These are phyloP conservation scores for Yponomeuta sedellus DNA, from an alignment of 2,888 invertebrate genomes.

Conservation along the genomic window DNA sequence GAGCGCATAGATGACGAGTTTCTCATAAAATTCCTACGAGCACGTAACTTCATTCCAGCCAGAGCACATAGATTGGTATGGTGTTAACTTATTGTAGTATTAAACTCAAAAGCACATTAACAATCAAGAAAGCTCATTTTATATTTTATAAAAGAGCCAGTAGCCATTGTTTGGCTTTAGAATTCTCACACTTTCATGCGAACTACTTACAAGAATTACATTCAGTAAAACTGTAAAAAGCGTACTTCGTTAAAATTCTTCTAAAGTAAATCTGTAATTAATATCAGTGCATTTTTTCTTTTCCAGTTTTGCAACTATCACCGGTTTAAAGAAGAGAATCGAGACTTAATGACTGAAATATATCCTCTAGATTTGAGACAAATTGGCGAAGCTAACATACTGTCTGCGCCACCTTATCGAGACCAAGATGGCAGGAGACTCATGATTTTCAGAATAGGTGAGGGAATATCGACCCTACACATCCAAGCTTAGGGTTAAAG, in stretches of 20 bases:
- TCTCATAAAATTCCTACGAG: slow-evolving; percentile 83
- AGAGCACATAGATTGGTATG: slow-evolving; percentile 85
- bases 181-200: neutral
- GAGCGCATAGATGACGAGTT: slow-evolving; percentile 86
- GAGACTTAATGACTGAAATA: slow-evolving; percentile 80
- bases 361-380: slow-evolving; percentile 78
- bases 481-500: slow-evolving; percentile 3
- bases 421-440: slow-evolving; percentile 85
- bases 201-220: no score
- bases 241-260: neutral
- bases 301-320: slow-evolving; percentile 85
- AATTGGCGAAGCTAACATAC: slow-evolving; percentile 81
- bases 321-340: slow-evolving; percentile 84
- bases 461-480: slow-evolving; percentile 19
- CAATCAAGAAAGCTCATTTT: neutral
- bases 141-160: neutral
- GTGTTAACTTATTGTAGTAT: neutral
- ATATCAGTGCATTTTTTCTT: neutral
- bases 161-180: neutral
- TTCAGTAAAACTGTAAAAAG: no score
- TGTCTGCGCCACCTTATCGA: slow-evolving; percentile 84
- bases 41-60: slow-evolving; percentile 82
- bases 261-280: neutral
- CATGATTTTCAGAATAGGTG: slow-evolving; percentile 83
- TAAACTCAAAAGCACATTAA: no score